Percentiles rank a stretch among this genome's conserved stretches.
phyloP scores from a whole-genome alignment of 92 coral and sea anemone genomes.

The Heliopora coerulea region DNA sequence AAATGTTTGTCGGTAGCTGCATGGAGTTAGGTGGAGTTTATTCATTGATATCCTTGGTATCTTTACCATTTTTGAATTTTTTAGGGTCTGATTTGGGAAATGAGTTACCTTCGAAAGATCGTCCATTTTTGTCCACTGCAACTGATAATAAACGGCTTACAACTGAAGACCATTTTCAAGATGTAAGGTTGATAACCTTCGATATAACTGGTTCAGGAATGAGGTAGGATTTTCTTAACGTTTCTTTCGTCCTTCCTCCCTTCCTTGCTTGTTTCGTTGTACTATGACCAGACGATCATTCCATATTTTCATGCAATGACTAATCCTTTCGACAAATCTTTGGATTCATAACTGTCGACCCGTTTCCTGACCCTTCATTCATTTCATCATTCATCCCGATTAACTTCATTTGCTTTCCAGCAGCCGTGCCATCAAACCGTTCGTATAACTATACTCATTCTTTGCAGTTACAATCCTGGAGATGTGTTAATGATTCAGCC shows the following conservation, averaged over 20 bases:
- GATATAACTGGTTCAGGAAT: slow-evolving; percentile 81
- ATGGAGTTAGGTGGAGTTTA: too few relatives aligned
- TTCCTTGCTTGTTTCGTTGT: slow-evolving; percentile 5
- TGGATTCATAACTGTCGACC: too few relatives aligned
- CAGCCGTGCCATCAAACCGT: neutral
- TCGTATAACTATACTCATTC: too few relatives aligned
- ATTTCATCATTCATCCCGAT: neutral
- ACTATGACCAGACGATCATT: too few relatives aligned
- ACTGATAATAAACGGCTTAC: slow-evolving; percentile 82
- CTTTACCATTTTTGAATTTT: neutral
- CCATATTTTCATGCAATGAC: too few relatives aligned
- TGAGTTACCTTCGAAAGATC: slow-evolving; percentile 49
- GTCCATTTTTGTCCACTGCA: slow-evolving; percentile 69
- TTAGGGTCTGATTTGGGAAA: neutral
- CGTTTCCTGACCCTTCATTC: neutral
- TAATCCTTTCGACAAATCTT: too few relatives aligned
- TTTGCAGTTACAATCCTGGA: slow-evolving; percentile 74
- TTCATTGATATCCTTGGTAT: too few relatives aligned
- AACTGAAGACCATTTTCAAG: slow-evolving; percentile 88
- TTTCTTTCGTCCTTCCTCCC: slow-evolving; percentile 8
- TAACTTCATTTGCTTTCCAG: neutral
- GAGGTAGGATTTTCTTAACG: slow-evolving; percentile 65
- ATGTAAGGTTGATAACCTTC: slow-evolving; percentile 76
- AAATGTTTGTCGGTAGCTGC: too few relatives aligned
- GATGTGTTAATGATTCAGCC: slow-evolving; percentile 95